Evolutionary conservation across 2,888 invertebrate genomes (phyloP).

Genomic region (Adelognathus sp.): DNA sequence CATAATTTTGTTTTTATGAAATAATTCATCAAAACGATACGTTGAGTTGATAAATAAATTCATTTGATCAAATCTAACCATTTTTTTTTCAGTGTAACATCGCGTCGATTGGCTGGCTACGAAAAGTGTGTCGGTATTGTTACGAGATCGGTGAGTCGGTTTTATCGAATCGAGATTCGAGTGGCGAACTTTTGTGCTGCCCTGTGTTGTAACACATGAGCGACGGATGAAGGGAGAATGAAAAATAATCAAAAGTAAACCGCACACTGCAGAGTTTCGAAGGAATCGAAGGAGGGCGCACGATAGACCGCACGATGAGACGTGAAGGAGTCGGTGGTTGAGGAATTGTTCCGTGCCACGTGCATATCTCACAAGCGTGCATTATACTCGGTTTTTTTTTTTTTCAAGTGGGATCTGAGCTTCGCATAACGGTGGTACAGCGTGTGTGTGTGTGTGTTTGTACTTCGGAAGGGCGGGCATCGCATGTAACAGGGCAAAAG

Average conservation of each 20-base stretch:
- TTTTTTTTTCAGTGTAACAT: neutral
- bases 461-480: neutral
- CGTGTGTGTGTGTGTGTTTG: neutral
- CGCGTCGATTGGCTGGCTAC: neutral
- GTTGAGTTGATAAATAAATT: too few species aligned
- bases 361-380: slow-evolving; percentile 68
- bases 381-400: too few species aligned
- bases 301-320: neutral
- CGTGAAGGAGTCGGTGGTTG: neutral
- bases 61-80: too few species aligned
- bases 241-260: neutral
- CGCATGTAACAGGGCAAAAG: neutral
- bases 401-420: slow-evolving; percentile 70
- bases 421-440: neutral
- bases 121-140: neutral
- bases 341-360: slow-evolving; percentile 68
- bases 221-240: neutral
- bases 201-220: neutral
- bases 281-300: neutral
- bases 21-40: too few species aligned
- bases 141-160: neutral
- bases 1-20: too few species aligned
- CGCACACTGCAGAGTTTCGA: neutral
- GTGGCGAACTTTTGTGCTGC: neutral
- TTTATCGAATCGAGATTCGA: slow-evolving; percentile 13